Base-by-base conservation (phyloP, 2,888 invertebrate species). In the Agonopterix arenella region DNA sequence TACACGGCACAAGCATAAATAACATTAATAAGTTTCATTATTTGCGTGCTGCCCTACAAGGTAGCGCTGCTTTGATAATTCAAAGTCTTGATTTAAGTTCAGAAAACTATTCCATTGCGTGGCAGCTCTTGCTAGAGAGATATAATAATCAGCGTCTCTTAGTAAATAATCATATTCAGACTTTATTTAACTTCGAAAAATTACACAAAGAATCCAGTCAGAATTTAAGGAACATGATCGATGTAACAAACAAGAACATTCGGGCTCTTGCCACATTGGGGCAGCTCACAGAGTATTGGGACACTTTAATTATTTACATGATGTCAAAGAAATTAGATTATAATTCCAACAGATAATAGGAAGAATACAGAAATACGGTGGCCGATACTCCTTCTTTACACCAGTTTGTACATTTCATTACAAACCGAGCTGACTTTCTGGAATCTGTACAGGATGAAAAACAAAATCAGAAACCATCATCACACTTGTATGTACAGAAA, bases 251-350 rank as follows among this genome's bases (percentile, higher is more conserved):
- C 0, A 63, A 59, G 49, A 64, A 66, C 48, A 52, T 67, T 48
- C 53, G 60, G 53, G 65, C 68, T 59, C 45, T 62, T 2, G 11
- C n/a, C n/a, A 58, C 46, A 3, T 46, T 62, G 13, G 60, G 58
- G 0, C 50, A 57, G 42, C 59, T 2, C 52, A n/a, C n/a, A n/a
- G n/a, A n/a, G n/a, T n/a, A n/a, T n/a, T n/a, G n/a, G n/a, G n/a
- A n/a, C n/a, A n/a, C n/a, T n/a, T n/a, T n/a, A n/a, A n/a, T 61
- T 4, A 56, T 62, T 45, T 47, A 51, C 48, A 48, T 58, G 16
- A 13, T 59, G 0, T 36, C 56, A 1, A 8, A 41, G 0, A 63
- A 61, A 41, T 44, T 61, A 44, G 62, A 62, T 41, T 45, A 8
- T 3, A 42, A 40, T 7, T 60, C 62, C 1, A 41, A 11, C 5